phyloP scores from a whole-genome alignment of 2,113 vertebrate species.

The Callionymus lyra region DNA sequence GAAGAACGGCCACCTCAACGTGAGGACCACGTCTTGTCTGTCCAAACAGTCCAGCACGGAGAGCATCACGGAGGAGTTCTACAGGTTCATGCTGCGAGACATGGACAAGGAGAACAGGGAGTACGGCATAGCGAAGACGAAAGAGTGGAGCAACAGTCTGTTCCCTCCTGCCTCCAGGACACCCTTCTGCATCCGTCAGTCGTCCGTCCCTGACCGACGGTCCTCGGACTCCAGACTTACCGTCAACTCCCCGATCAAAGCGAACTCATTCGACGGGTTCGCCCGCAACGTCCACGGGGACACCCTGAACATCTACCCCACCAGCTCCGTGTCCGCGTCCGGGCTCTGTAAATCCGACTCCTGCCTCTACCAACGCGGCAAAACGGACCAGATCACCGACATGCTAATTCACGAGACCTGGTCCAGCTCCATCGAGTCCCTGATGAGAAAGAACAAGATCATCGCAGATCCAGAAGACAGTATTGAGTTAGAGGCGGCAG shows the following conservation, averaged over 20 bases:
- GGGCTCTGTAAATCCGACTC: slow-evolving; percentile 93
- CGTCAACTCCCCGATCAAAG: slow-evolving; percentile 83
- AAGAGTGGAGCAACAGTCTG: slow-evolving; percentile 79
- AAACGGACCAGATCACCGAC: slow-evolving; percentile 82
- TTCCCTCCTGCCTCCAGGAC: slow-evolving; percentile 73
- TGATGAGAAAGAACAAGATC: slow-evolving; percentile 97
- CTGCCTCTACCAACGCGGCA: slow-evolving; percentile 81
- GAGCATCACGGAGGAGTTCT: slow-evolving; percentile 96
- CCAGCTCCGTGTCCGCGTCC: slow-evolving; percentile 62
- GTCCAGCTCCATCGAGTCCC: slow-evolving; percentile 88
- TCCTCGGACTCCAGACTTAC: slow-evolving; percentile 76
- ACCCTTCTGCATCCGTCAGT: slow-evolving; percentile 82
- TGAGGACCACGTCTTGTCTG: slow-evolving; percentile 75
- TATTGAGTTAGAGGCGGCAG: slow-evolving; percentile 56
- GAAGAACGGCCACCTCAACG: slow-evolving; percentile 80
- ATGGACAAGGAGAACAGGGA: slow-evolving; percentile 85
- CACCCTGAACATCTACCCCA: slow-evolving; percentile 71
- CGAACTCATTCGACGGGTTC: slow-evolving; percentile 90
- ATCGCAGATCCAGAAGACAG: slow-evolving; percentile 70
- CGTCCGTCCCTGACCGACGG: slow-evolving; percentile 81
- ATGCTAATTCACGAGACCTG: slow-evolving; percentile 94
- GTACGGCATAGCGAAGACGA: slow-evolving; percentile 65
- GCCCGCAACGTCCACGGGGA: slow-evolving; percentile 73
- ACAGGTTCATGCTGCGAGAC: slow-evolving; percentile 88
- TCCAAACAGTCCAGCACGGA: slow-evolving; percentile 97